Base-by-base conservation (phyloP, 2,797 vertebrate species). In the Todus mexicanus region DNA sequence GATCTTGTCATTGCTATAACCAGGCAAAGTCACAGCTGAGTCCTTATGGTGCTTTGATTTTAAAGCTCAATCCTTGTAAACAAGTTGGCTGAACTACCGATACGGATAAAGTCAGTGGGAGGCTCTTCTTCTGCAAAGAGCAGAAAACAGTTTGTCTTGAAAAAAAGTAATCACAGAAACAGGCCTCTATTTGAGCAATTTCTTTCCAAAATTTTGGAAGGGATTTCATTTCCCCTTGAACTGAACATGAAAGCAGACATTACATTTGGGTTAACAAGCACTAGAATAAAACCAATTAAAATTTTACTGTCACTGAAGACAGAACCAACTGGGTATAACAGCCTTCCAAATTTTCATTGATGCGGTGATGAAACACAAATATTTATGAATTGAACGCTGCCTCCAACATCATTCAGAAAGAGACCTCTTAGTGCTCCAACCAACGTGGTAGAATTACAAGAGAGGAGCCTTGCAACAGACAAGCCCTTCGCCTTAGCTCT, bases 231-330 rank as follows among this genome's bases (percentile, higher is more conserved):
- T 96, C 48, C 77, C 81, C 71, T 95, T 95, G 90, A 95, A 96
- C 94, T 96, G n/a, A 11, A 72, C 89, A 89, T 47, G 80, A 94
- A 96, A 96, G 81, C 89, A 95, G 84, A 91, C 68, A 90, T 66
- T 96, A 87, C 37, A 69, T 87, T 93, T 79, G 75, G 87, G 92
- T 96, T 97, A 97, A 95, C 79, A 91, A 96, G 87, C 87, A 92
- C 75, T 60, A 96, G 79, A 96, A 95, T 91, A 96, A 96, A 97
- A 91, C 75, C 95, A 96, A 97, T 97, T 97, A 97, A 97, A 92
- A 94, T 95, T 93, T 90, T 95, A 88, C 81, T 90, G 92, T 94
- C 84, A 82, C 57, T 68, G 78, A 96, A 96, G 94, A 78, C 78
- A 92, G 92, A 97, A 97, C 59, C 11, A 11, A 93, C 86, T 93